Evolutionary conservation across 1,140 invertebrate genomes (phyloP).

Genomic region (Drosophila takahashii): DNA sequence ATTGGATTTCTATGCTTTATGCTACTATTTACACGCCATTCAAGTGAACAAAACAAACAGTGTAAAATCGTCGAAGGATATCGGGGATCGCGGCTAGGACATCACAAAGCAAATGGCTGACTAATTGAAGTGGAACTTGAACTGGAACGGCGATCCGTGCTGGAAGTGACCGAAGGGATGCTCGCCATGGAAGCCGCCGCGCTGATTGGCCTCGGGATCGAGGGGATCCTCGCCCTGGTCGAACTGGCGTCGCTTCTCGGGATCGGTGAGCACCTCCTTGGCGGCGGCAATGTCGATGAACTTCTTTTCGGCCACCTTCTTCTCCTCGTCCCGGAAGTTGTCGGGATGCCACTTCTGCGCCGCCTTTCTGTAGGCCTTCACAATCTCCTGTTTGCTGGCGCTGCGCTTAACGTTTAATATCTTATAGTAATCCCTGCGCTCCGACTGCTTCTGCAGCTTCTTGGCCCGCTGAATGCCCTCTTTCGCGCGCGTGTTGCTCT

Average conservation of each 20-base stretch:
- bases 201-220: constrained; percentile 94
- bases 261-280: constrained; percentile 96
- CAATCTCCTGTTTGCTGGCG: constrained; percentile 96
- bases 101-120: constrained; percentile 57
- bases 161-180: constrained; percentile 96
- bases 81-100: constrained; percentile 20
- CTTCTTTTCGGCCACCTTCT: constrained; percentile 98
- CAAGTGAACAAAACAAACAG: constrained; percentile 58
- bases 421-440: constrained; percentile 99
- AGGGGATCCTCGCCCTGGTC: constrained; percentile 98
- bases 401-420: constrained; percentile 92
- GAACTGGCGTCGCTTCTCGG: constrained; percentile 96
- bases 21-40: constrained; percentile 77
- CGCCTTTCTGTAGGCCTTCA: constrained; percentile 98
- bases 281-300: constrained; percentile 99
- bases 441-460: constrained; percentile 96
- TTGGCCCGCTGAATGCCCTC: constrained; percentile 96
- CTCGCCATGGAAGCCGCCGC: constrained; percentile 87
- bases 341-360: constrained; percentile 99
- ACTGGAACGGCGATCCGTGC: constrained; percentile 95
- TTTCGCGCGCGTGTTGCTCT: constrained; percentile 92
- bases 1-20: constrained; percentile 49
- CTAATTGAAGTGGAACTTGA: constrained; percentile 97
- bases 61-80: constrained; percentile 61
- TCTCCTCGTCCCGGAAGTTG: constrained; percentile 96